These are phyloP conservation scores for Diachasmimorpha longicaudata DNA, from an alignment of 1,140 invertebrate genomes.

Conservation along the genomic window DNA sequence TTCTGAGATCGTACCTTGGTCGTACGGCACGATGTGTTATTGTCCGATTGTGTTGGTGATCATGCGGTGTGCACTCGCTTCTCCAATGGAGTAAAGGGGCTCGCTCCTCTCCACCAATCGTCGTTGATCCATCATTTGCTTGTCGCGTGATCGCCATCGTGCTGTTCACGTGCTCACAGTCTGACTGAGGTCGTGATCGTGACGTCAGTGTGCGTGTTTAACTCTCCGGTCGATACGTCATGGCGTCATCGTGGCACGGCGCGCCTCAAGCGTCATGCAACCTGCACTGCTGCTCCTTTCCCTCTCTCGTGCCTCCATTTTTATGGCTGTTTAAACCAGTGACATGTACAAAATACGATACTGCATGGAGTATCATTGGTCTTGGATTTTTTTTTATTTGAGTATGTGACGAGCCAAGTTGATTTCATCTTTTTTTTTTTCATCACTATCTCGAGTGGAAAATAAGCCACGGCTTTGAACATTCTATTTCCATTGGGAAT, in stretches of 20 bases:
- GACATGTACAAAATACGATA: neutral
- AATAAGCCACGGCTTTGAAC: too few species aligned
- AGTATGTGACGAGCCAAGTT: neutral
- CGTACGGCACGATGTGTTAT: constrained; percentile 31
- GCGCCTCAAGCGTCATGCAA: constrained; percentile 3
- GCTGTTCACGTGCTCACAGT: constrained; percentile 61
- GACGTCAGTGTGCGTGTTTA: constrained; percentile 59
- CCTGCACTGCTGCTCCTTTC: neutral
- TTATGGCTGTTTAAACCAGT: neutral
- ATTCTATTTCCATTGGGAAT: too few species aligned
- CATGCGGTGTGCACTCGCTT: constrained; percentile 41
- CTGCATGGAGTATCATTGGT: neutral
- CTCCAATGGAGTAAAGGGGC: constrained; percentile 55
- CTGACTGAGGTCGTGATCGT: constrained; percentile 61
- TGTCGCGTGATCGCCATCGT: constrained; percentile 59
- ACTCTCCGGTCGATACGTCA: neutral
- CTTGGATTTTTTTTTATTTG: neutral
- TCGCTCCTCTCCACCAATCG: constrained; percentile 59
- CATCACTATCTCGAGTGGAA: too few species aligned
- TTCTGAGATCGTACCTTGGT: constrained; percentile 42
- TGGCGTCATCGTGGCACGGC: neutral
- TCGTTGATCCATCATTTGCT: constrained; percentile 42
- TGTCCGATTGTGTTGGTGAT: constrained; percentile 41
- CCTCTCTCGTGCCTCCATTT: neutral
- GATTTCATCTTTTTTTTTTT: too few species aligned